phyloP scores from a whole-genome alignment of 2,888 invertebrate species.

The Parnassius smintheus region DNA sequence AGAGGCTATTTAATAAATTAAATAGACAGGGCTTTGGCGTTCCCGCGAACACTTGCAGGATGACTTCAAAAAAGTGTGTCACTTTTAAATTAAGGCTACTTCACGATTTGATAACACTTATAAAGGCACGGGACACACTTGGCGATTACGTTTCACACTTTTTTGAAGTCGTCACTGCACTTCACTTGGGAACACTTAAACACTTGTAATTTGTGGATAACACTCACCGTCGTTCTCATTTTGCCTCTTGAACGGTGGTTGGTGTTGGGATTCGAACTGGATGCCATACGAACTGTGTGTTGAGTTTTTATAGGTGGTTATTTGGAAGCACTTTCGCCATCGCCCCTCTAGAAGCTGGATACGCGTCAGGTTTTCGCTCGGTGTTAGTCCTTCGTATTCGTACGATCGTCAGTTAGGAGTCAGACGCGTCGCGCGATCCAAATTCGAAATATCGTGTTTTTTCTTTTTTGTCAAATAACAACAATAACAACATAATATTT shows the following conservation, averaged over 20 bases:
- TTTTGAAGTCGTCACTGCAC: conserved; percentile 73
- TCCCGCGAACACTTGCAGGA: conserved; percentile 30
- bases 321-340: conserved; percentile 77
- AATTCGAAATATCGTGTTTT: conserved; percentile 32
- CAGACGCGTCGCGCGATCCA: conserved; percentile 61
- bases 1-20: too few species aligned
- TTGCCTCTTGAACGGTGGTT: conserved; percentile 74
- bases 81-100: conserved; percentile 28
- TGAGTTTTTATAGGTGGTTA: conserved; percentile 79
- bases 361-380: conserved; percentile 35
- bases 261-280: conserved; percentile 77
- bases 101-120: conserved; percentile 34
- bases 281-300: conserved; percentile 60
- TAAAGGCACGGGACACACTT: conserved; percentile 49
- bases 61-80: conserved; percentile 76
- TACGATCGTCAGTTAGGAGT: conserved; percentile 50
- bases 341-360: conserved; percentile 67
- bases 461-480: conserved; percentile 24
- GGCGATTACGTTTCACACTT: conserved; percentile 46
- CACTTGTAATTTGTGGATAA: conserved; percentile 32
- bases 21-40: not conserved
- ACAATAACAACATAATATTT: not conserved
- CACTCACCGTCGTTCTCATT: conserved; percentile 78
- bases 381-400: conserved; percentile 70
- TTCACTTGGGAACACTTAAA: conserved; percentile 42